Percentiles rank a stretch among this genome's conserved stretches.
Conservation (phyloP, 30 jellyfish, hydroid and myxozoan genomes). For the Cassiopea xamachana region DNA sequence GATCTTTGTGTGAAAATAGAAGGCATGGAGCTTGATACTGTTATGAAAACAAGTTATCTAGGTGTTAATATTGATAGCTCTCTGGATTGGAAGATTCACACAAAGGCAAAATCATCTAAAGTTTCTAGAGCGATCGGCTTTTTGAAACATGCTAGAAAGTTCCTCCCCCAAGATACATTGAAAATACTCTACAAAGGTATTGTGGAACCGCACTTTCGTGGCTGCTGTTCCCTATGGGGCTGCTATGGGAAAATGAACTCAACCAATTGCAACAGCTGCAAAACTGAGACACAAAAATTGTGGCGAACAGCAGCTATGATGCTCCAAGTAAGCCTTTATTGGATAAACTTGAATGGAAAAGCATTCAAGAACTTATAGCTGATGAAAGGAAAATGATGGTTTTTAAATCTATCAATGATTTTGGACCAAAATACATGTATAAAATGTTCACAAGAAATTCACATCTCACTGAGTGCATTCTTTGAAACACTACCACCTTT, state of each 20-base stretch:
- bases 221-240: constrained; percentile 65
- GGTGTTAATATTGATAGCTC: constrained; percentile 25
- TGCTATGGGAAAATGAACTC: constrained; percentile 23
- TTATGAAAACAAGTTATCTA: constrained; percentile 5
- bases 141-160: constrained; percentile 37
- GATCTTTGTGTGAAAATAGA: constrained; percentile 1
- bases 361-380: constrained; percentile 5
- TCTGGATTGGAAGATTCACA: constrained; percentile 47
- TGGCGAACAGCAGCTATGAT: constrained; percentile 48
- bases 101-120: constrained; percentile 36
- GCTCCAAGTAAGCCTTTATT: constrained; percentile 54
- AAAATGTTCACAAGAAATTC: neutral
- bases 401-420: neutral
- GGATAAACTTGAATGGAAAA: constrained; percentile 5
- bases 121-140: constrained; percentile 68
- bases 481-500: neutral
- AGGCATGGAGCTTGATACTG: constrained; percentile 10
- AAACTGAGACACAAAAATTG: constrained; percentile 43
- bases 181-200: constrained; percentile 58
- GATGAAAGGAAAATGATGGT: neutral
- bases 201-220: constrained; percentile 61
- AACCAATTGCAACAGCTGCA: constrained; percentile 52
- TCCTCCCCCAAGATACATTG: constrained; percentile 45
- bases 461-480: neutral
- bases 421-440: neutral